Base-by-base conservation (phyloP, 2,888 invertebrate species). In the Eutolmus rufibarbis region DNA sequence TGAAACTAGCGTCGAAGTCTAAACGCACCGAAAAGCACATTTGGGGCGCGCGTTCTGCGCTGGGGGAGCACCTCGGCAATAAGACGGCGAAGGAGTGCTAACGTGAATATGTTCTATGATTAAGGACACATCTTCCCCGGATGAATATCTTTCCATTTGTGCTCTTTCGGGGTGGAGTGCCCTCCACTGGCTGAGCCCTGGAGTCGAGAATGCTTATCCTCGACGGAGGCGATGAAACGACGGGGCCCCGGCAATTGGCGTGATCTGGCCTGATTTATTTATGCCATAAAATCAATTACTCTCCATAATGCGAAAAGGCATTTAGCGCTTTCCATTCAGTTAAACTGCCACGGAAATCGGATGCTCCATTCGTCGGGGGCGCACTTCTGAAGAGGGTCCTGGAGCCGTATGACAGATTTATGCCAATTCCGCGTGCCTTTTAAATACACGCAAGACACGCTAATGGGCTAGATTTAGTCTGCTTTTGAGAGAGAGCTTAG, bases 51-150 rank as follows among this genome's bases (percentile, higher is more conserved):
- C n/a, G 19, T 31, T 40, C 5, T 51, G 16, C 8, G n/a, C 9
- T 23, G 46, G 37, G 40, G 82, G 37, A 66, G 37, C 16, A 19
- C 9, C 23, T 37, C 8, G 12, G 34, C 66, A 37, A 82, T 19
- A 66, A 34, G 82, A 40, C 3, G 37, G 40, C 46, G 14, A 66
- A 84, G 37, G 82, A 66, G 82, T 84, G 82, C 14, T 57, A 66
- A 84, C 66, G 66, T 84, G 82, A 84, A 57, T 84, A 66, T 84
- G 82, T 19, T 66, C 40, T 66, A 66, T 66, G 82, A 84, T 84
- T 84, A 84, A 84, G 82, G 82, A 84, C 40, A 66, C 37, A 66
- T 84, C 82, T 66, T 57, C 40, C 9, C 66, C 82, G 34, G 40
- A 66, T 84, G 82, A 84, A 84, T 84, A 84, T 84, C 57, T 84